A percentile compares a stretch with the other conserved stretches of the same genome.
phyloP scores from a whole-genome alignment of 2,797 vertebrate species.

The Scomberomorus guttatus region DNA sequence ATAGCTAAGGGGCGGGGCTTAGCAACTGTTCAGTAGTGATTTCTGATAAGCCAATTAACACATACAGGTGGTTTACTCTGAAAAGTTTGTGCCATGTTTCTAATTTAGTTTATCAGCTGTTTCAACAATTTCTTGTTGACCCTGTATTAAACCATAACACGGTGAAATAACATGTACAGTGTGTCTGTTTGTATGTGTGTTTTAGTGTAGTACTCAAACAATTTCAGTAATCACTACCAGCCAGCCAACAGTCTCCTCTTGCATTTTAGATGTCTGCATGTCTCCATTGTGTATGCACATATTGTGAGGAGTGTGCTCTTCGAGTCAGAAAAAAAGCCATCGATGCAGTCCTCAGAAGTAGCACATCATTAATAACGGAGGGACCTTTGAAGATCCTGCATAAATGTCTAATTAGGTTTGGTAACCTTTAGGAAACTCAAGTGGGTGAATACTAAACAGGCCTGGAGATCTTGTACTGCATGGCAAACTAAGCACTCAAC shows the following conservation, averaged over 20 bases:
- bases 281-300: slow-evolving; percentile 79
- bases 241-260: slow-evolving; percentile 38
- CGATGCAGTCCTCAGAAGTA: slow-evolving; percentile 83
- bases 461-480: slow-evolving; percentile 80
- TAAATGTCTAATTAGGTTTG: slow-evolving; percentile 89
- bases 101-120: not conserved
- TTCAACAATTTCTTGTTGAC: too few relatives aligned
- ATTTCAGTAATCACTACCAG: slow-evolving; percentile 47
- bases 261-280: slow-evolving; percentile 50
- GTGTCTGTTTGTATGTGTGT: not conserved
- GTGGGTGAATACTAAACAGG: slow-evolving; percentile 86
- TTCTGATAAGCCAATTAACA: not conserved
- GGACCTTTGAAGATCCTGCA: slow-evolving; percentile 88
- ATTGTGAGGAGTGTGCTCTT: slow-evolving; percentile 76
- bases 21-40: too few relatives aligned
- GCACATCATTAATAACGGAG: slow-evolving; percentile 87
- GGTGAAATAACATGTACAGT: not conserved
- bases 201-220: slow-evolving; percentile 9
- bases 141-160: slow-evolving; percentile 4
- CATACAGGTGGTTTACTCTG: not conserved
- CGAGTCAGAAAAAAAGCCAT: slow-evolving; percentile 78
- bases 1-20: too few relatives aligned
- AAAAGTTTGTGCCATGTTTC: not conserved
- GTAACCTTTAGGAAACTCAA: slow-evolving; percentile 88
- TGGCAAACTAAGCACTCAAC: slow-evolving; percentile 83